These are phyloP conservation scores for Euphydryas editha DNA, from an alignment of 2,888 invertebrate genomes.

Conservation along the genomic window DNA sequence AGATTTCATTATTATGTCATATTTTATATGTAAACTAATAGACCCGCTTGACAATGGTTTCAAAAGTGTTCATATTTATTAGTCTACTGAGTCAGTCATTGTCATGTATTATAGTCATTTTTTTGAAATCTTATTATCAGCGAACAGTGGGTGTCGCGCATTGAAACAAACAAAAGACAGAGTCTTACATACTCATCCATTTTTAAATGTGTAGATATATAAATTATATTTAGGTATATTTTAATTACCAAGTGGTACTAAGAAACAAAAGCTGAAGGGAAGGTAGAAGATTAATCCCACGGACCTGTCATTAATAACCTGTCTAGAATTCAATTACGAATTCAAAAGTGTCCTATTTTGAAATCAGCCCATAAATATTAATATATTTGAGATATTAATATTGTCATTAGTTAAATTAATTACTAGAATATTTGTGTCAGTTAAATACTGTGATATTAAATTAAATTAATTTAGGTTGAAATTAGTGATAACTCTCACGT, in stretches of 20 bases:
- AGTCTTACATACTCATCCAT: no score
- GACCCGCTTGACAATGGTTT: no score
- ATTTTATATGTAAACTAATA: no score
- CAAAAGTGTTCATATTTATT: no score
- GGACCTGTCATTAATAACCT: slow-evolving; percentile 21
- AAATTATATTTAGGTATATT: neutral
- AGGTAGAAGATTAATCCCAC: slow-evolving; percentile 12
- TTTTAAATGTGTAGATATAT: neutral
- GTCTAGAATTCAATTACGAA: slow-evolving; percentile 20
- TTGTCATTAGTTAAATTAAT: neutral
- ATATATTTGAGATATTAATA: neutral
- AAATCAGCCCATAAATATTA: neutral
- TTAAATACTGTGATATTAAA: neutral
- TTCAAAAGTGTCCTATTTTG: slow-evolving; percentile 5
- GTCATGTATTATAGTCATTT: no score
- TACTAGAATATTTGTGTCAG: neutral
- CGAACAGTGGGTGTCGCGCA: no score
- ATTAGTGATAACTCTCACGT: no score
- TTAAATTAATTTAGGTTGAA: neutral
- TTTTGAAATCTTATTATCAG: no score
- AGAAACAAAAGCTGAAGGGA: neutral
- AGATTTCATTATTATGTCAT: no score
- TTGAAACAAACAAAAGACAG: no score
- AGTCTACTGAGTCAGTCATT: no score
- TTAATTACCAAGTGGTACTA: neutral